Base-by-base conservation (phyloP, 1,140 invertebrate genomes). In the Lepidurus couesii region DNA sequence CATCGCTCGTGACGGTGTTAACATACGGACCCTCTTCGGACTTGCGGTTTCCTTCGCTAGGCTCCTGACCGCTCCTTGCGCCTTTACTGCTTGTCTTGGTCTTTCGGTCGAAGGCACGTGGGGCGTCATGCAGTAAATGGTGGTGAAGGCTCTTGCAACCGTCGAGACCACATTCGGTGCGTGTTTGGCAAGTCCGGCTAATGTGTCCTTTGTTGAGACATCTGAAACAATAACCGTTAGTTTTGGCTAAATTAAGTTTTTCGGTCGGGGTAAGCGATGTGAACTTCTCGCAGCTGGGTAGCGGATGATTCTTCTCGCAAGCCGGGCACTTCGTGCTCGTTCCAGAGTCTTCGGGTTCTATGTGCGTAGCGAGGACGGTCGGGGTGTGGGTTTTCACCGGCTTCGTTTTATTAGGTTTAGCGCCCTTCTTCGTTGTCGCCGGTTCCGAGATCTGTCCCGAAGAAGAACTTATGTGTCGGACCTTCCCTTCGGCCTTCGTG, bases 401-500 rank as follows among this genome's bases (percentile, higher is more conserved):
- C 1, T 26, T 26, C 26, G 26, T 26, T 26, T 26, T 26, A 26
- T 26, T 26, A 26, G 26, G 26, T 26, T 1, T 26, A 26, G 26
- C 26, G 26, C 26, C 26, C 26, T 26, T 26, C 26, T 26, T 26
- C 1, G 26, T 26, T 26, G 26, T 26, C 26, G 26, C 1, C 26
- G 26, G 1, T 2, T 26, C 26, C 2, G 26, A 26, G 26, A 26
- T 47, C 45, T 9, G 16, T 2, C 16, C 45, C 45, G 45, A 1
- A 1, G 16, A 47, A 47, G 9, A 9, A 9, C 16, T 47, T 2
- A 47, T 47, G 45, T 16, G 3, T 16, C 45, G 45, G 0, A 47
- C 24, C 3, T 75, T 75, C 21, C 42, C 75, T 77, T 77, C 76
- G 21, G 1, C 76, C 42, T 47, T 44, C 10, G 45, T 47, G 7